A percentile compares a stretch with the other conserved stretches of the same genome.
Conservation (phyloP, 2,113 vertebrate genomes). For the Anarhynchus alexandrinus region DNA sequence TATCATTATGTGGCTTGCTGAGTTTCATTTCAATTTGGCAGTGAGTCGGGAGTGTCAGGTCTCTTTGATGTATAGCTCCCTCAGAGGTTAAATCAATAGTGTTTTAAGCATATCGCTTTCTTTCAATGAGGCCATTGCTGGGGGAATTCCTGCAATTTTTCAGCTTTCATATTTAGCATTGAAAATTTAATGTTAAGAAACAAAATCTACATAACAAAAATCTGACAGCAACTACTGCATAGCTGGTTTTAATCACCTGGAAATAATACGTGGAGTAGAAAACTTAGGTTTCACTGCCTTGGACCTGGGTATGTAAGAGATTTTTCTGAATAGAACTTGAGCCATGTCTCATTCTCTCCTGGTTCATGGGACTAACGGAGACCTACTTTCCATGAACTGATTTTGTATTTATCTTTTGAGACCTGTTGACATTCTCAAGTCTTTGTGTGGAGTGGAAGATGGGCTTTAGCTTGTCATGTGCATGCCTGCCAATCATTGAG, state of each 20-base stretch:
- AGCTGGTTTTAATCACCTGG: background rate
- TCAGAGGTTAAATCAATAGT: constrained; percentile 35
- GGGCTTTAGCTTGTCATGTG: background rate
- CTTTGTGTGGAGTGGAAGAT: background rate
- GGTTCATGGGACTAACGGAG: background rate
- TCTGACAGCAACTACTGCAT: background rate
- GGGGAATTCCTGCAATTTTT: background rate
- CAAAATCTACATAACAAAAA: background rate
- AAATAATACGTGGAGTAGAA: background rate
- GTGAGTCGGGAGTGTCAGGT: background rate
- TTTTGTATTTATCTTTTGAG: background rate
- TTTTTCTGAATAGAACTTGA: background rate
- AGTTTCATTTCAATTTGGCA: constrained; percentile 42
- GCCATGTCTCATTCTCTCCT: background rate
- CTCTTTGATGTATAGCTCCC: background rate
- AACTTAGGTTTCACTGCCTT: background rate
- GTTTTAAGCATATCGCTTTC: background rate
- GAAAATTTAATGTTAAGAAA: background rate
- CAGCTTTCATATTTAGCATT: background rate
- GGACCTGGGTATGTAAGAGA: background rate
- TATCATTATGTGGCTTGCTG: constrained; percentile 8
- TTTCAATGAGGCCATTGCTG: background rate
- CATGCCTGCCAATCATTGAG: background rate
- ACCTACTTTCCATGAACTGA: background rate
- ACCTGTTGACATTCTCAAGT: background rate